phyloP scores from a whole-genome alignment of 2,113 vertebrate genomes.

The Rhinolophus ferrumequinum region DNA sequence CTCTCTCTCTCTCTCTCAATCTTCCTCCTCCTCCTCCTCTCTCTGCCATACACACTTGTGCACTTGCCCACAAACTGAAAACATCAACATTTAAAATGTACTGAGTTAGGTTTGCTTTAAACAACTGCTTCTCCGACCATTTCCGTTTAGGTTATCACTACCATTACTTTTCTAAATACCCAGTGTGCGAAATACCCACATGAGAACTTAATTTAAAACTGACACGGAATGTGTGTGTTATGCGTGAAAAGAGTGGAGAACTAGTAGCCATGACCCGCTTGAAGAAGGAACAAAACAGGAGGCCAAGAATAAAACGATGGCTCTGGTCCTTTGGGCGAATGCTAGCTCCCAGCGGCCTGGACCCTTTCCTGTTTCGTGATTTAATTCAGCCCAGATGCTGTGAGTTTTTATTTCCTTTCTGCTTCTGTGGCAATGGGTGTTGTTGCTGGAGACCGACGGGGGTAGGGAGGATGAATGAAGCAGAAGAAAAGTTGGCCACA shows the following conservation, averaged over 20 bases:
- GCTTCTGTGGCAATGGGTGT: conserved; percentile 65
- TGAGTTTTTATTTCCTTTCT: conserved; percentile 67
- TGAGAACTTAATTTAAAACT: conserved; percentile 23
- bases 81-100: background rate
- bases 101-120: background rate
- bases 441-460: conserved; percentile 74
- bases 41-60: accelerated
- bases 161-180: background rate
- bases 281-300: background rate
- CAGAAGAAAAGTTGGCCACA: conserved; percentile 82
- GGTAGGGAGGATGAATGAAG: conserved; percentile 42
- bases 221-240: background rate
- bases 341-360: conserved; percentile 30
- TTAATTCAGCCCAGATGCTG: conserved; percentile 72
- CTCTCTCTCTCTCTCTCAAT: no score
- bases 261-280: accelerated
- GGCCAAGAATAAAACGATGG: background rate
- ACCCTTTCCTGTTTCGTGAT: conserved; percentile 61
- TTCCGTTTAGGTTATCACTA: background rate
- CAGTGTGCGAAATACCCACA: background rate
- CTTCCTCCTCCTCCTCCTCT: no score
- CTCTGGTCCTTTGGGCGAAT: background rate
- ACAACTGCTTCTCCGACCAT: background rate
- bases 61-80: background rate
- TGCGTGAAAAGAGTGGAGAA: background rate